Evolutionary conservation across 2,888 invertebrate species (phyloP).

Genomic region (Escarpia spicata): DNA sequence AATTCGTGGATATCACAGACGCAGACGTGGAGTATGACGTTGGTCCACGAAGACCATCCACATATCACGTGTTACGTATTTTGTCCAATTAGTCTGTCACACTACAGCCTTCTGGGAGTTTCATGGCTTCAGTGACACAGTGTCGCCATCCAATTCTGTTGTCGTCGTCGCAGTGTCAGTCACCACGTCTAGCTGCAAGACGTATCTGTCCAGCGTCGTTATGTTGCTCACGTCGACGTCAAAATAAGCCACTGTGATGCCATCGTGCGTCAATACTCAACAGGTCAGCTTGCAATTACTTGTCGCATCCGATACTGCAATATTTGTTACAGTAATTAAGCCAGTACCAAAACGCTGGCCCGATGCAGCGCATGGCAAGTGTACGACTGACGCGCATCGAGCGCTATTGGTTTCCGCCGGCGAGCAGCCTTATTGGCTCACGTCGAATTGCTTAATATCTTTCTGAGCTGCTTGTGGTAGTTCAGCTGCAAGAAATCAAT

Average conservation of each 20-base stretch:
- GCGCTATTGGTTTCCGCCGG: neutral
- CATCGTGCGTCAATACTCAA: neutral
- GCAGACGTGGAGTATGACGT: neutral
- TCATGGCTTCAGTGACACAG: neutral
- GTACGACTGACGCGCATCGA: neutral
- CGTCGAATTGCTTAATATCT: neutral
- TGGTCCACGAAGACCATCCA: neutral
- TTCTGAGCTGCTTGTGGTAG: neutral
- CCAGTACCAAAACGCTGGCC: neutral
- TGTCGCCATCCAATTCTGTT: neutral
- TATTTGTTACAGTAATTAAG: conserved; percentile 12
- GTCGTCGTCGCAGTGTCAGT: neutral
- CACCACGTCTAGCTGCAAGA: neutral
- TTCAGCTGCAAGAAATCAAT: conserved; percentile 2
- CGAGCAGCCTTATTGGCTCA: neutral
- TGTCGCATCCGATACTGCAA: neutral
- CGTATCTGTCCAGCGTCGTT: neutral
- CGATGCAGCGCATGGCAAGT: neutral
- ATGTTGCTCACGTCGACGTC: neutral
- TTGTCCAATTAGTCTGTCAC: neutral
- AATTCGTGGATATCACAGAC: neutral
- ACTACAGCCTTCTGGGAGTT: neutral
- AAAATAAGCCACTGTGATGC: neutral
- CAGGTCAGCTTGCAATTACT: neutral
- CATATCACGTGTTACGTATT: neutral